Percentiles rank a stretch among this genome's conserved stretches.
These are phyloP conservation scores for Cydia splendana DNA, from an alignment of 1,140 invertebrate genomes.

Conservation along the genomic window DNA sequence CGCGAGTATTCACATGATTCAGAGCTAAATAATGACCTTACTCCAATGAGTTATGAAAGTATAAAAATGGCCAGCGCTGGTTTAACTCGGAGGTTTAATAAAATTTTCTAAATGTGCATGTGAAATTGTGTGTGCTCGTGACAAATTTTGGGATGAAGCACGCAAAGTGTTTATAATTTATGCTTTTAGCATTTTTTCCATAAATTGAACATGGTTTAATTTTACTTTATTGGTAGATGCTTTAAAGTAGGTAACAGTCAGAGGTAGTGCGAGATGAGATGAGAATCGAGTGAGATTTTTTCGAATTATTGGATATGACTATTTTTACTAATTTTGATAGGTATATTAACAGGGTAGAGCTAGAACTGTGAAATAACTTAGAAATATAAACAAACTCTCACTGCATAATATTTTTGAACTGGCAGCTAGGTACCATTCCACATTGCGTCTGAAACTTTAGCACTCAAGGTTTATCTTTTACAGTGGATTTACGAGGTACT, in stretches of 20 bases:
- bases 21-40: constrained; percentile 38
- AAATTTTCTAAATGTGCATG: not conserved
- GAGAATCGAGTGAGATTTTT: too few relatives aligned
- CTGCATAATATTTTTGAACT: not conserved
- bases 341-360: too few relatives aligned
- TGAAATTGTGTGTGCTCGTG: not conserved
- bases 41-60: constrained; percentile 42
- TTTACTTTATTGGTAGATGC: too few relatives aligned
- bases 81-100: constrained; percentile 1
- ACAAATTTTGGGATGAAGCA: too few relatives aligned
- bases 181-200: too few relatives aligned
- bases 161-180: too few relatives aligned
- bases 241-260: too few relatives aligned
- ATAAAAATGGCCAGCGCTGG: constrained; percentile 5
- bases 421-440: not conserved
- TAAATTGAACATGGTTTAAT: too few relatives aligned
- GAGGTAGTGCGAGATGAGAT: too few relatives aligned
- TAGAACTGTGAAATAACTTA: not conserved
- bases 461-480: constrained; percentile 11
- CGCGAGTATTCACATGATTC: constrained; percentile 39
- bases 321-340: too few relatives aligned
- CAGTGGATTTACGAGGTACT: constrained; percentile 10
- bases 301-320: too few relatives aligned
- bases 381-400: not conserved
- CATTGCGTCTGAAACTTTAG: constrained; percentile 4